Base-by-base conservation (phyloP, 1,140 invertebrate species). In the Drosophila subobscura region DNA sequence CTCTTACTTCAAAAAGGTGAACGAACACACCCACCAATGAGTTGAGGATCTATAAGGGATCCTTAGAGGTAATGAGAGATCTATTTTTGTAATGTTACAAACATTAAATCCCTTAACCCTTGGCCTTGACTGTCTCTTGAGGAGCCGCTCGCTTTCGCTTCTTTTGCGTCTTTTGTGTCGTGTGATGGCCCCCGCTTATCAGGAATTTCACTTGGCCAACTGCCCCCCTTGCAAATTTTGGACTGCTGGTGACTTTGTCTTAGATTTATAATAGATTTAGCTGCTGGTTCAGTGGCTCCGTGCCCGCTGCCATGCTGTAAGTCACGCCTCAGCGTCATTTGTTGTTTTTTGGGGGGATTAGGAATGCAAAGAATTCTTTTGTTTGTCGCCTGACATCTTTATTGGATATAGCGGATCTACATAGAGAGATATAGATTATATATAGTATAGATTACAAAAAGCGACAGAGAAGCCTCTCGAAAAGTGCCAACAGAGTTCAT, bases 171-270 rank as follows among this genome's bases (percentile, higher is more conserved):
- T 72, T 77, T 54, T 33, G 22, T 37, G 33, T 37, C 33, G 10
- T 37, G 33, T 37, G 10, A 12, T 37, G 2, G 33, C 33, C 10
- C 10, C 4, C 4, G 20, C 61, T 86, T 81, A 86, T 86, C 81
- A 78, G 83, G 47, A 81, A 75, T 86, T 86, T 61, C 81, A 81
- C 81, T 72, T 75, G 70, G 57, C 63, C 65, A 64, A 61, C 61
- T 51, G 41, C 27, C 8, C 60, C 29, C 51, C 70, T 56, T 50
- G 47, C 58, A 27, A 45, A 42, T 23, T 55, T 72, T 67, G n/a
- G 68, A 56, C 55, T 57, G 12, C 58, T 64, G 50, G 67, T 65
- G 53, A 54, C 60, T 71, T 67, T 57, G 81, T 42, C 47, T 46
- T 66, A 71, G 68, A 77, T 81, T 86, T 88, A 81, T 73, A 55